Evolutionary conservation across 1,140 invertebrate genomes (phyloP).

Genomic region (Acromyrmex heyeri): DNA sequence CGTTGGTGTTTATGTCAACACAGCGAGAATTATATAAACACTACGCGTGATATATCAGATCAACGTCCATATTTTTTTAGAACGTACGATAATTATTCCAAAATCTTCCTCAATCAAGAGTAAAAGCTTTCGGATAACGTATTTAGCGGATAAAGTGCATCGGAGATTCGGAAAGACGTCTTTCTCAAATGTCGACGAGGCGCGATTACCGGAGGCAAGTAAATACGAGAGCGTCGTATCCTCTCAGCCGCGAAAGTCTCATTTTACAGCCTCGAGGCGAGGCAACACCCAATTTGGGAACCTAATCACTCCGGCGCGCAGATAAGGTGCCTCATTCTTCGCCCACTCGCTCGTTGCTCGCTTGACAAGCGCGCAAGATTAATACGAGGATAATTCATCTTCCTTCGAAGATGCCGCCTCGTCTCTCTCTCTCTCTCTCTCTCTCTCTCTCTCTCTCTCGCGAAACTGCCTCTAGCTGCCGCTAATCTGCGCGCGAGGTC

Average conservation of each 20-base stretch:
- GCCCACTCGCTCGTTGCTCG: constrained; percentile 20
- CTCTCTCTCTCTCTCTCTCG: not conserved
- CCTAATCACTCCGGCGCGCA: constrained; percentile 17
- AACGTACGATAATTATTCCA: not conserved
- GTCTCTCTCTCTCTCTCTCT: too few relatives aligned
- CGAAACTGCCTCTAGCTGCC: not conserved
- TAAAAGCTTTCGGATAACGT: not conserved
- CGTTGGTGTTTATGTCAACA: too few relatives aligned
- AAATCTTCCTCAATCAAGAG: not conserved
- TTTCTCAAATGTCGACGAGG: not conserved
- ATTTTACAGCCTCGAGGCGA: constrained; percentile 12
- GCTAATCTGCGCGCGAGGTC: constrained; percentile 20
- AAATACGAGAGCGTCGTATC: not conserved
- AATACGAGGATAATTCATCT: constrained; percentile 57
- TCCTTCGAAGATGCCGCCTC: constrained; percentile 18
- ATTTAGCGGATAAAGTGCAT: not conserved
- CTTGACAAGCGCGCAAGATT: constrained; percentile 49
- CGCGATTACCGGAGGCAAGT: not conserved
- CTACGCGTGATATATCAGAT: too few relatives aligned
- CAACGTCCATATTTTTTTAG: too few relatives aligned
- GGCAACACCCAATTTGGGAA: constrained; percentile 25
- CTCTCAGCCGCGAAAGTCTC: constrained; percentile 11
- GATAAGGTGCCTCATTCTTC: constrained; percentile 32
- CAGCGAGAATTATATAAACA: too few relatives aligned
- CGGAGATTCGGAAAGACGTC: not conserved